Conservation (phyloP, 2,888 invertebrate species). For the Netelia fuscicornis region DNA sequence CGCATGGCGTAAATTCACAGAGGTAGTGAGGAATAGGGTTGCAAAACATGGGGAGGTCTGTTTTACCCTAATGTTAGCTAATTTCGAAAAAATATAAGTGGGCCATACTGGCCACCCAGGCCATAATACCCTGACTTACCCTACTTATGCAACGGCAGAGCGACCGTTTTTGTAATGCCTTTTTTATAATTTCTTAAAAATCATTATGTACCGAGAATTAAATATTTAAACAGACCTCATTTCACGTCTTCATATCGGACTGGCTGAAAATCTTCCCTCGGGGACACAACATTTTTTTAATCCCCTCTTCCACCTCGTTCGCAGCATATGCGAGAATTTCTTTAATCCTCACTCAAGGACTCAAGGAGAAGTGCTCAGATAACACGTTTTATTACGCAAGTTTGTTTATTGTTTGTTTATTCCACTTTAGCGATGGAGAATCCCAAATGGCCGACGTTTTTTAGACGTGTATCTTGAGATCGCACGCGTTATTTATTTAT, state of each 20-base stretch:
- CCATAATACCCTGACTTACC: too few species aligned
- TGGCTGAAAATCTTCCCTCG: not conserved
- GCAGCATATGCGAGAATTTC: constrained; percentile 2
- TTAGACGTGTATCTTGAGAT: not conserved
- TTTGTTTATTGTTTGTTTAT: not conserved
- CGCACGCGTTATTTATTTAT: not conserved
- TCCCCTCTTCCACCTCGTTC: not conserved
- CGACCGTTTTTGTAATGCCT: constrained; percentile 4
- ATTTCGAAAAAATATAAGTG: too few species aligned
- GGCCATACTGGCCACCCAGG: too few species aligned
- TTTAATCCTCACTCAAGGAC: constrained; percentile 13
- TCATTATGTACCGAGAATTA: constrained; percentile 24
- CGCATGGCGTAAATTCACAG: too few species aligned
- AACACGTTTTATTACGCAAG: not conserved
- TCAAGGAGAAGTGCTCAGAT: not conserved
- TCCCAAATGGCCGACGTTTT: not conserved
- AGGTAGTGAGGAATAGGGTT: too few species aligned
- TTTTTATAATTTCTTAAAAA: constrained; percentile 14
- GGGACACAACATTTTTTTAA: not conserved
- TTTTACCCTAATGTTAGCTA: too few species aligned
- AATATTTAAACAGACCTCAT: not conserved
- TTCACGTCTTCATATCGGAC: not conserved
- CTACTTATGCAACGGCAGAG: too few species aligned
- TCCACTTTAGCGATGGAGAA: not conserved
- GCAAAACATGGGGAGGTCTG: too few species aligned